A percentile compares a stretch with the other conserved stretches of the same genome.
Conservation (phyloP, 1,140 invertebrate species). For the Pseudobourletiella spinata region DNA sequence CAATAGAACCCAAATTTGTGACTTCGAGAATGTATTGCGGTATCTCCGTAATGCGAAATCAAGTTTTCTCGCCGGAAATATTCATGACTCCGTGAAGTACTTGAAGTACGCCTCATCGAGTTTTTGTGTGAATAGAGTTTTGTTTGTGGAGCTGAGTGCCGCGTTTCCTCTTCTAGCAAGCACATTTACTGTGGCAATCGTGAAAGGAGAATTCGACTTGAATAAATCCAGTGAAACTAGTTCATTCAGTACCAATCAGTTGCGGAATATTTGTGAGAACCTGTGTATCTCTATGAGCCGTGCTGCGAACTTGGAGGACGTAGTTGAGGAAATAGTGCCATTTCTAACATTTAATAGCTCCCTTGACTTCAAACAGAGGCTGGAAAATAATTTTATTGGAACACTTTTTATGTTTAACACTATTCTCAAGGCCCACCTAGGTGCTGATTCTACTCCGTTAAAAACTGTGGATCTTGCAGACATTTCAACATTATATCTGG, state of each 20-base stretch:
- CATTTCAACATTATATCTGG: background rate
- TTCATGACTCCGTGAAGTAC: too few relatives aligned
- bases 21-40: too few relatives aligned
- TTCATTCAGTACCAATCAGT: background rate
- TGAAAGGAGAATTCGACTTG: background rate
- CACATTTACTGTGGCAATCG: background rate
- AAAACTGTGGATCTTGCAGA: background rate
- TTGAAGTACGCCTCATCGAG: too few relatives aligned
- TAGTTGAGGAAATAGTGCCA: slow-evolving; percentile 7
- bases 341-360: background rate
- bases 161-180: background rate
- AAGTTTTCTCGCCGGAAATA: too few relatives aligned
- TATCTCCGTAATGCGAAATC: too few relatives aligned
- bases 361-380: background rate
- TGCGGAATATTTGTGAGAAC: background rate
- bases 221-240: background rate
- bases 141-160: slow-evolving; percentile 1
- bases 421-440: background rate
- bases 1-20: too few relatives aligned
- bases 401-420: slow-evolving; percentile 10
- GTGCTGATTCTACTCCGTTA: background rate
- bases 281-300: background rate
- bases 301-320: slow-evolving; percentile 1
- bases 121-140: too few relatives aligned
- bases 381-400: slow-evolving; percentile 1